Conservation (phyloP, 2,888 invertebrate genomes). For the Lepidochitona cinerea region DNA sequence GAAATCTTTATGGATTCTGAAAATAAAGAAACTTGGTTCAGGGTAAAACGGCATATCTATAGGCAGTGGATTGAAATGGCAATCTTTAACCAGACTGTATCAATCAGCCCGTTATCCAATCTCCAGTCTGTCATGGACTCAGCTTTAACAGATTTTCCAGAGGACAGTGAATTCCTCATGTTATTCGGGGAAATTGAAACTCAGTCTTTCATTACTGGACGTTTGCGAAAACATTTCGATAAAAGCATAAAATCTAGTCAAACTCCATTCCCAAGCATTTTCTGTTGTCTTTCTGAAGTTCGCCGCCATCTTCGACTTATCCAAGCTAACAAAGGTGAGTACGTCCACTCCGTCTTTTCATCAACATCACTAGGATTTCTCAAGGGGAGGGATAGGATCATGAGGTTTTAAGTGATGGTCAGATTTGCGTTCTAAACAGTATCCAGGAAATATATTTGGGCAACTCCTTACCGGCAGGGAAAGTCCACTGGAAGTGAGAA, state of each 20-base stretch:
- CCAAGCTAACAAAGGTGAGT: neutral
- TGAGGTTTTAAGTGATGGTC: too few species aligned
- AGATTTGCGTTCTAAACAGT: too few species aligned
- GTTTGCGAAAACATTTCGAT: constrained; percentile 58
- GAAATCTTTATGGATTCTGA: neutral
- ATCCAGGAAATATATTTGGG: too few species aligned
- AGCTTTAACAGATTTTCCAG: constrained; percentile 52
- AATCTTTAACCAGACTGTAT: neutral
- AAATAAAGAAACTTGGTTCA: constrained; percentile 24
- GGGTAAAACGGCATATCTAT: neutral
- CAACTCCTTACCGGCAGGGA: too few species aligned
- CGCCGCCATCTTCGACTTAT: constrained; percentile 19
- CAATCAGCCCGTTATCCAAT: constrained; percentile 34
- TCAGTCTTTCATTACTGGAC: constrained; percentile 51
- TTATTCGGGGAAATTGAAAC: constrained; percentile 56
- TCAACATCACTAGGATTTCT: too few species aligned
- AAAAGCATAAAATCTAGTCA: constrained; percentile 17
- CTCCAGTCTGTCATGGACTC: constrained; percentile 45
- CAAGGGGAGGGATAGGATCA: too few species aligned
- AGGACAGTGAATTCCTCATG: constrained; percentile 46
- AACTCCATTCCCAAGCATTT: constrained; percentile 34
- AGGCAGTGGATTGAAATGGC: neutral
- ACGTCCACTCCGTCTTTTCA: too few species aligned
- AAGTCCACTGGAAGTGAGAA: too few species aligned
- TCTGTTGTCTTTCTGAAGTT: constrained; percentile 48